Base-by-base conservation (phyloP, 2,888 invertebrate species). In the Flabesymbios commensalis region DNA sequence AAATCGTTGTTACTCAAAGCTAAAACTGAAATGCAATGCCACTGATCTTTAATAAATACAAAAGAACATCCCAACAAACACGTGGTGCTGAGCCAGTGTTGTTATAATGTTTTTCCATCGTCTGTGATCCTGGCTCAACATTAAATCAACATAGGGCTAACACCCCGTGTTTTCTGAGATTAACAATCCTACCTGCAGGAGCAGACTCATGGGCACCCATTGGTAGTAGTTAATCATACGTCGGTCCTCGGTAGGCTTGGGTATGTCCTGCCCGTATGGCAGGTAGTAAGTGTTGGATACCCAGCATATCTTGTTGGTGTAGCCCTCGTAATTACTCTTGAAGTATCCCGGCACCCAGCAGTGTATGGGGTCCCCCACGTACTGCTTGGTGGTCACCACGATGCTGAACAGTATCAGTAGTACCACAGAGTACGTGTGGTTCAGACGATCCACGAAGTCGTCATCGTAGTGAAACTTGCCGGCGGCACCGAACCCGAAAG, bases 281-380 rank as follows among this genome's bases (percentile, higher is more conserved):
- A 85, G 76, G 73, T 81, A 84, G 70, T 84, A 85, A 32, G 85
- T 85, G 72, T 84, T 85, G 64, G 84, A 83, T 29, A 85, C 84
- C 84, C 83, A 85, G 73, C 85, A 85, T 57, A 84, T 84, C 71
- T 83, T 84, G 75, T 85, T 85, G 52, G 85, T 83, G 74, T 85
- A 85, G 68, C 85, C 84, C 68, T 84, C 84, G 81, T 84, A 84
- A 63, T 83, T 83, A 56, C 83, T 79, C 43, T 84, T 83, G 73
- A 85, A 85, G 71, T 84, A 83, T 2, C 84, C 84, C 22, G 85
- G 85, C 59, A 84, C 84, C 81, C 85, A 85, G 84, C 96, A 97
- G 85, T 94, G 94, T 79, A 97, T 97, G 26, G 96, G 96, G 83
- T 96, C 95, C 7, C 96, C 96, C 79, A 97, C 95, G 84, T 96